Base-by-base conservation (phyloP, 2,797 vertebrate species). In the Pseudocheirus occidentalis region DNA sequence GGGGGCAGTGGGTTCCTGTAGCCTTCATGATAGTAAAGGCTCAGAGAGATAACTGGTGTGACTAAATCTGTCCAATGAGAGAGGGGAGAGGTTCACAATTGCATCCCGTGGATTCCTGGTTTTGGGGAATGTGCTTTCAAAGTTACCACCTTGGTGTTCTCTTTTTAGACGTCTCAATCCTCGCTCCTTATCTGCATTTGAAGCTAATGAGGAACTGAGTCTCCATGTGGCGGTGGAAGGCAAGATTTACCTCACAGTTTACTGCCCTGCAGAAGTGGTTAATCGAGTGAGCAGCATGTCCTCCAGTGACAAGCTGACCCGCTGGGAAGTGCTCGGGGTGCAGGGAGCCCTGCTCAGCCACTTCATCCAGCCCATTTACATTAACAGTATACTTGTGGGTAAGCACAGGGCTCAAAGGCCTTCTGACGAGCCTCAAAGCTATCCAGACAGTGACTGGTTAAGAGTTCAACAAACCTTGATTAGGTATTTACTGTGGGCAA, bases 281-380 rank as follows among this genome's bases (percentile, higher is more conserved):
- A 98, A 98, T 50, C 98, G 98, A 97, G 93, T 99, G 94, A 98
- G 99, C 97, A 99, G 99, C 95, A 99, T 99, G 99, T 99, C 99
- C 0, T 96, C 99, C 66, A 99, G 99, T 89, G 99, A 99, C 98
- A 99, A 99, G 95, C 96, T 99, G 95, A 99, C 99, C 31, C 99
- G 99, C 96, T 99, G 99, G 99, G 99, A 99, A 97, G 99, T 99
- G 90, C 97, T 99, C 40, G 99, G 99, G 96, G 98, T 99, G 92
- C 99, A 99, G 98, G 99, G 99, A 56, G 99, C 99, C 0, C 96
- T 99, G 96, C 98, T 99, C 90, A 99, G 99, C 98, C 99, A 99
- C 98, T 99, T 99, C 95, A 99, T 99, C 0, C 99, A 99, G 81
- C 99, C 99, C 0, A 54, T 99, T 94, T 99, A 99, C 50, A 98